Conservation (phyloP, 2,797 vertebrate genomes). For the Anguilla obscura region DNA sequence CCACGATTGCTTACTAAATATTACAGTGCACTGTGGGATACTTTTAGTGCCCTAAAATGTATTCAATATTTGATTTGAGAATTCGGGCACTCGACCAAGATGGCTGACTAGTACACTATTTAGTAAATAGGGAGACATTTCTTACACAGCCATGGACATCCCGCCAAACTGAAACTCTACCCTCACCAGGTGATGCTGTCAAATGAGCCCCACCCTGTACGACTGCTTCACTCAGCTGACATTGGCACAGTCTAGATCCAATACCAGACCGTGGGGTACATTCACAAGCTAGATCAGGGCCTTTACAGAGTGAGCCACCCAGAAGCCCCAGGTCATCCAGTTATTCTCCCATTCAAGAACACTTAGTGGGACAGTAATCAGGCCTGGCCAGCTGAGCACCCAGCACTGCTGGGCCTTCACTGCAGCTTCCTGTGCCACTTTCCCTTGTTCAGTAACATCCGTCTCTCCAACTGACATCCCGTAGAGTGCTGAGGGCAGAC, state of each 20-base stretch:
- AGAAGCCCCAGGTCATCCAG: background rate
- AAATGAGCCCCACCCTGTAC: background rate
- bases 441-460: constrained; percentile 84
- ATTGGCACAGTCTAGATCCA: background rate
- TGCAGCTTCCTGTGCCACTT: constrained; percentile 43
- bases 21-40: too few species aligned
- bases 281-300: background rate
- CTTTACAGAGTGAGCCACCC: background rate
- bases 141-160: background rate
- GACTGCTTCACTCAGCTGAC: background rate
- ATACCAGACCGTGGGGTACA: background rate
- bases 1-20: too few species aligned
- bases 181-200: background rate
- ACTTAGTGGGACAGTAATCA: constrained; percentile 52
- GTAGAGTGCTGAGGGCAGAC: constrained; percentile 84
- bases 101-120: too few species aligned
- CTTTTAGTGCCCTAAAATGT: too few species aligned
- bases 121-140: too few species aligned
- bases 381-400: constrained; percentile 82
- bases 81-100: too few species aligned
- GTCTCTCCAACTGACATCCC: constrained; percentile 86
- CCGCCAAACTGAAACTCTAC: background rate
- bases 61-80: too few species aligned
- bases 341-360: constrained; percentile 56
- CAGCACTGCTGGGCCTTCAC: constrained; percentile 47